These are phyloP conservation scores for Cyclophora albipunctata DNA, from an alignment of 2,888 invertebrate species.

Conservation along the genomic window DNA sequence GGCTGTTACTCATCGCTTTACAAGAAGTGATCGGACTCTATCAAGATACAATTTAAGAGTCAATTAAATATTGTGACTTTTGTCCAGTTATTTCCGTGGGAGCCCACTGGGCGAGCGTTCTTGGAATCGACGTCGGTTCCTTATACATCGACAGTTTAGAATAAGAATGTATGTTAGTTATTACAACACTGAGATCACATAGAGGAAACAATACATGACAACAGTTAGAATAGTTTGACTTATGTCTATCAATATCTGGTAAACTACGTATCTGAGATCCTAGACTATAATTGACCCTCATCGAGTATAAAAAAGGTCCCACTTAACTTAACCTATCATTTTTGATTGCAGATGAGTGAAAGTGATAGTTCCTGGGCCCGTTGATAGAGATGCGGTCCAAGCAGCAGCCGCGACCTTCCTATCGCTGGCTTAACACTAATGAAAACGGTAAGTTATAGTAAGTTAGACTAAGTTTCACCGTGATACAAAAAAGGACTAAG, in stretches of 20 bases:
- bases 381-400: slow-evolving; percentile 79
- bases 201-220: too few species aligned
- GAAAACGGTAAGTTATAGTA: slow-evolving; percentile 72
- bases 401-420: slow-evolving; percentile 82
- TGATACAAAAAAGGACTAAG: too few species aligned
- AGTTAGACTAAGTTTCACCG: too few species aligned
- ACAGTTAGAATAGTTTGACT: too few species aligned
- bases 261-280: too few species aligned
- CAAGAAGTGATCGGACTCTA: slow-evolving; percentile 29
- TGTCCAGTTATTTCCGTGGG: slow-evolving; percentile 18
- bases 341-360: slow-evolving; percentile 45
- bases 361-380: slow-evolving; percentile 38
- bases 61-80: slow-evolving; percentile 28
- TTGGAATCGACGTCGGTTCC: not conserved
- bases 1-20: slow-evolving; percentile 38
- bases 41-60: slow-evolving; percentile 32
- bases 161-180: too few species aligned
- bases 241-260: too few species aligned
- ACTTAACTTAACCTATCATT: too few species aligned
- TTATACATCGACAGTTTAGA: too few species aligned
- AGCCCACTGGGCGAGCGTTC: slow-evolving; percentile 9
- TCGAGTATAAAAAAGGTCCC: too few species aligned
- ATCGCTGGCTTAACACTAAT: slow-evolving; percentile 79
- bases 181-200: too few species aligned
- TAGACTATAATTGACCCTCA: too few species aligned